Conservation (phyloP, 2,797 vertebrate species). For the Acomys russatus region DNA sequence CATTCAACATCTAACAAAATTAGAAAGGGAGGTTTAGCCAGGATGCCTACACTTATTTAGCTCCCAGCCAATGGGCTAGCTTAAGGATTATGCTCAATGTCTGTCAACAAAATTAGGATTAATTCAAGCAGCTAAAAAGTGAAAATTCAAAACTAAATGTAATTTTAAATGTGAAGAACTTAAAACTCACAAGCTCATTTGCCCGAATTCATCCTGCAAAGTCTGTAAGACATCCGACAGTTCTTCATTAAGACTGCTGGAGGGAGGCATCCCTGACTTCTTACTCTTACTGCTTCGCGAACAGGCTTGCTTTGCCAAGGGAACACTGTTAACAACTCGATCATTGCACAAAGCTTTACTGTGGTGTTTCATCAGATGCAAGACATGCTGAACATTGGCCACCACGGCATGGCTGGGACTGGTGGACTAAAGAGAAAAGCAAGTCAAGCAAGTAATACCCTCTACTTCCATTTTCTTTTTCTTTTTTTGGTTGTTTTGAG, state of each 20-base stretch:
- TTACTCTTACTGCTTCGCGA: slow-evolving; percentile 77
- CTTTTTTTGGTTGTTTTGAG: too few relatives aligned
- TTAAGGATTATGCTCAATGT: slow-evolving; percentile 11
- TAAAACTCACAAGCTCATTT: slow-evolving; percentile 96
- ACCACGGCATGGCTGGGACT: slow-evolving; percentile 96
- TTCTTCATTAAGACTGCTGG: slow-evolving; percentile 90
- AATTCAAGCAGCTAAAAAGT: slow-evolving; percentile 31
- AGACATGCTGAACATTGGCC: slow-evolving; percentile 96
- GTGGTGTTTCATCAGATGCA: slow-evolving; percentile 98
- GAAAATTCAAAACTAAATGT: slow-evolving; percentile 13
- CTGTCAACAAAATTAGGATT: slow-evolving; percentile 9
- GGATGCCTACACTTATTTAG: neutral
- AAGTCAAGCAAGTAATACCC: neutral
- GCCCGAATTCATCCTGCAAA: slow-evolving; percentile 96
- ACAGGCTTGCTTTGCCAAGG: slow-evolving; percentile 79
- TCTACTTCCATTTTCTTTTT: neutral
- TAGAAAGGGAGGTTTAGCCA: neutral
- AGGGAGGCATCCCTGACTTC: slow-evolving; percentile 79
- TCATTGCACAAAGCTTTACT: slow-evolving; percentile 95
- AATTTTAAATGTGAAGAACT: slow-evolving; percentile 15
- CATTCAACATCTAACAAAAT: slow-evolving; percentile 17
- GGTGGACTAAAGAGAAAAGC: slow-evolving; percentile 91
- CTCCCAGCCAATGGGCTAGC: neutral
- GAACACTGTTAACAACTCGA: slow-evolving; percentile 90
- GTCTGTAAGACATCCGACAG: slow-evolving; percentile 94